Base-by-base conservation (phyloP, 2,888 invertebrate genomes). In the Cabera pusaria region DNA sequence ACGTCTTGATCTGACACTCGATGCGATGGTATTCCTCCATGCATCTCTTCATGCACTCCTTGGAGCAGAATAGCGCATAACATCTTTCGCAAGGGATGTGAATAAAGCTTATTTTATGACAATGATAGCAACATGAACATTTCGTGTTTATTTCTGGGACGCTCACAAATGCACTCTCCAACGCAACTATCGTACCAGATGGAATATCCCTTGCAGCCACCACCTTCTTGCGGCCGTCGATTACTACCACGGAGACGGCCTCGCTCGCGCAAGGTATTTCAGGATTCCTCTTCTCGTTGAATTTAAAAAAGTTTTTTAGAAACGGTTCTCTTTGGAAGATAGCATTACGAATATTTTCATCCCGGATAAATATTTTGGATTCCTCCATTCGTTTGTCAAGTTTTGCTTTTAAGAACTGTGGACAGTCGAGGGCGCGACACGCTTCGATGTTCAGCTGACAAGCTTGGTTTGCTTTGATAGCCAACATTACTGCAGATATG, bases 161-260 rank as follows among this genome's bases (percentile, higher is more conserved):
- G 11, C 32, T 39, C 2, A 33, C 37, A 14, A 36, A 48, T 2
- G 44, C 44, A 9, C 24, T 21, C 6, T 48, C 48, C 4, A 48
- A 10, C 0, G 38, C 48, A 0, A 48, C 44, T 3, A 48, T 25
- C 5, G 10, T 32, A 0, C 44, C 48, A 0, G 33, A 6, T 1
- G 5, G 6, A 6, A 48, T 44, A 6, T 22, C 24, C 5, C 16
- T 37, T 4, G 12, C 23, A 18, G 43, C 43, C 5, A 26, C 20
- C n/a, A 34, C 27, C 5, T 19, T 33, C 1, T 14, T n/a, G n/a
- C n/a, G 6, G 5, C 22, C 39, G 9, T 21, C 24, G 4, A 10
- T n/a, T 18, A 6, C 31, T 10, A 3, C 5, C 5, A 47, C 31
- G 0, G 2, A 6, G 0, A 49, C 41, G n/a, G 38, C 24, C 1